Base-by-base conservation (phyloP, 1,140 invertebrate species). In the Cotesia vestalis region DNA sequence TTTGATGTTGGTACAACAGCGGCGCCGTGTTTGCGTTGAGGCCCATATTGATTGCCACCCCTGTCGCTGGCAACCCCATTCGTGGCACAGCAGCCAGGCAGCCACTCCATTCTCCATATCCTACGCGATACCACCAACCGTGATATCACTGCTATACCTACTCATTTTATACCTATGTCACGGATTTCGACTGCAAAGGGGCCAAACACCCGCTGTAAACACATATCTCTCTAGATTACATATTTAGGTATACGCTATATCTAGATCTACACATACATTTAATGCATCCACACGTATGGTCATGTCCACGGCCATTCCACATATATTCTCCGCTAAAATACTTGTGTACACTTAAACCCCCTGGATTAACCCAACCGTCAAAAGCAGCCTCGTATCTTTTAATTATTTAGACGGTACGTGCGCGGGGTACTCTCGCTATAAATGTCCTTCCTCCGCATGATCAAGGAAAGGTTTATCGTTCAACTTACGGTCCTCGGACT, bases 1-100 rank as follows among this genome's bases (percentile, higher is more conserved):
- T 87, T 87, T 86, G 84, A 86, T 87, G 86, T 87, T 87, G 84
- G 85, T 86, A 87, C 85, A 87, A 85, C 84, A 85, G 83, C 79
- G 81, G 83, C 79, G 79, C 78, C 83, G 84, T 86, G 85, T 86
- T 87, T 87, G 84, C 84, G 82, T 84, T 86, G 83, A 86, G 84
- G 83, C 83, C 84, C 84, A 86, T 86, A 87, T 87, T 86, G 86
- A 87, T 87, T 86, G 85, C 83, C 83, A 82, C 80, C 84, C 84
- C 83, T 85, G 84, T 84, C 81, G 79, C 79, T 82, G 79, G 78
- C 78, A 82, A 57, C 55, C 63, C 38, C 63, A 59, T 36, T 46
- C 61, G 59, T 34, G 34, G 27, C 40, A 59, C 71, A 66, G 51
- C 38, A 46, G 35, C 17, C 71, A 75, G 27, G 27, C 27, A 27